These are phyloP conservation scores for Salticus scenicus DNA, from an alignment of 2,888 invertebrate genomes.

Conservation along the genomic window DNA sequence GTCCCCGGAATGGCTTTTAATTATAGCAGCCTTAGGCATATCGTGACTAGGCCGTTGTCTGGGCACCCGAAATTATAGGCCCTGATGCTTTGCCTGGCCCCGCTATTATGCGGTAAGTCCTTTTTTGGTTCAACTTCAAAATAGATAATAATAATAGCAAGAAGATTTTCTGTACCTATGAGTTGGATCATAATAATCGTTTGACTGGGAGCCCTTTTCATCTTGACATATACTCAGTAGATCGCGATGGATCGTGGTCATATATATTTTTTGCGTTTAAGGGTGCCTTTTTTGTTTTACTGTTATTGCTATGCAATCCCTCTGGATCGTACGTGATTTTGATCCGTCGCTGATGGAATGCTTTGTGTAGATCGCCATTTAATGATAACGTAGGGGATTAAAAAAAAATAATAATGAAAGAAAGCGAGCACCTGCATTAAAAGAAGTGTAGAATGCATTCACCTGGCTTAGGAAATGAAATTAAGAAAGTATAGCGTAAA, in stretches of 20 bases:
- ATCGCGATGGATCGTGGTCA: constrained; percentile 46
- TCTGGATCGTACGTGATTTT: constrained; percentile 34
- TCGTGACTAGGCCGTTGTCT: constrained; percentile 64
- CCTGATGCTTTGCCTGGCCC: constrained; percentile 14
- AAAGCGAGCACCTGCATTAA: not conserved
- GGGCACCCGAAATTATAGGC: constrained; percentile 49
- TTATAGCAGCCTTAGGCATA: constrained; percentile 50
- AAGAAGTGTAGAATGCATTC: not conserved
- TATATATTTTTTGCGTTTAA: too few species aligned
- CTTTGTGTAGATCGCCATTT: constrained; percentile 12
- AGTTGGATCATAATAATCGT: constrained; percentile 59
- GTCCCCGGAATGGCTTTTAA: constrained; percentile 60
- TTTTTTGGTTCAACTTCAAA: constrained; percentile 29
- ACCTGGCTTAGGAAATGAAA: constrained; percentile 5
- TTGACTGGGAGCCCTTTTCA: constrained; percentile 30
- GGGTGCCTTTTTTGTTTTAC: not conserved
- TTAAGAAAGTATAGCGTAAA: not conserved
- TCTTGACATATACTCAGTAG: not conserved
- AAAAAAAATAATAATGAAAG: not conserved
- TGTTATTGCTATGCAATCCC: not conserved
- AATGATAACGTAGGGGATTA: constrained; percentile 24
- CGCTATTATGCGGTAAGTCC: constrained; percentile 54
- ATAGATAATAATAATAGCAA: constrained; percentile 63
- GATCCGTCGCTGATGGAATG: constrained; percentile 1
- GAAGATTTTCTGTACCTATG: constrained; percentile 17